These are phyloP conservation scores for Hedychridium roseum DNA, from an alignment of 2,888 invertebrate species.

Conservation along the genomic window DNA sequence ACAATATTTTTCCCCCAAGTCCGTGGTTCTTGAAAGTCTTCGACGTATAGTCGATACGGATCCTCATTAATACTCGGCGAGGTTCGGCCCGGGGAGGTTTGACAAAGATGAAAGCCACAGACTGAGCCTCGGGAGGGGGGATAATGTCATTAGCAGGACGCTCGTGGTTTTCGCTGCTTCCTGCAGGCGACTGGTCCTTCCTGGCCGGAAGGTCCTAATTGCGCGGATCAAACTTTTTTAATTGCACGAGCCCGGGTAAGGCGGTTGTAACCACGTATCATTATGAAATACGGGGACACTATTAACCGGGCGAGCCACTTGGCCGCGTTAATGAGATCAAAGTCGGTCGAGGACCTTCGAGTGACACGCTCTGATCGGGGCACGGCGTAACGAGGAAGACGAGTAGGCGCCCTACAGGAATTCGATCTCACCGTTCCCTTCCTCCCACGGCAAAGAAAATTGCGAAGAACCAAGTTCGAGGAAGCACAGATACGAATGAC, in stretches of 20 bases:
- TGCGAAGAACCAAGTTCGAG: neutral
- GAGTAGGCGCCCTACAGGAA: neutral
- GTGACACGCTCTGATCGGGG: too few species aligned
- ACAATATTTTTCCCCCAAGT: too few species aligned
- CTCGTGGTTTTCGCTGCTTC: neutral
- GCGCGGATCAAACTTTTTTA: conserved; percentile 31
- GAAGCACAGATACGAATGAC: too few species aligned
- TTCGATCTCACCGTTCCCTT: neutral
- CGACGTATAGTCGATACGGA: too few species aligned
- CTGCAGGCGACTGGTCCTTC: neutral
- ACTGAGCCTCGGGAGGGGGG: too few species aligned
- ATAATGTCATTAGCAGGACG: too few species aligned
- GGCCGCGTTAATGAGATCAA: conserved; percentile 42
- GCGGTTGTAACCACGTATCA: conserved; percentile 31
- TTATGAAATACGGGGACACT: conserved; percentile 35
- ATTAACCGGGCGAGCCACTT: conserved; percentile 35
- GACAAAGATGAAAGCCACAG: neutral
- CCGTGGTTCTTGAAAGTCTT: too few species aligned
- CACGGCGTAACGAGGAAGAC: too few species aligned
- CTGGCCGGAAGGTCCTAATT: conserved; percentile 26
- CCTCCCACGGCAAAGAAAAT: neutral
- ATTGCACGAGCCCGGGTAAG: conserved; percentile 32
- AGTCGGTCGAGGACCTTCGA: conserved; percentile 19
- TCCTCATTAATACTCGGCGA: too few species aligned
- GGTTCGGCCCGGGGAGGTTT: too few species aligned